Conservation (phyloP, 1,140 invertebrate species). For the Schlechtendalia chinensis region DNA sequence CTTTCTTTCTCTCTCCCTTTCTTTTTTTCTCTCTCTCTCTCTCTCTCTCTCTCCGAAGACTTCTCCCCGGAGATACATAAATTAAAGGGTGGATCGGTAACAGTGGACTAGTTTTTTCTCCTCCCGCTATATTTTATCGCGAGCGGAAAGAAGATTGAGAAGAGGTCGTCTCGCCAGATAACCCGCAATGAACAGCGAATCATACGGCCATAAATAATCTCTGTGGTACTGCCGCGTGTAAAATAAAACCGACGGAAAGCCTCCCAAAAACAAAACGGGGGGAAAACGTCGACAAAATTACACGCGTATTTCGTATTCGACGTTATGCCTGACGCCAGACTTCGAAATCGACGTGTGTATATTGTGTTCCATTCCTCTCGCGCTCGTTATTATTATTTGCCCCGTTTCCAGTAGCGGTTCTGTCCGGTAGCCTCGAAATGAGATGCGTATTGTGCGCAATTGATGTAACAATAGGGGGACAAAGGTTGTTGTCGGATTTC, state of each 20-base stretch:
- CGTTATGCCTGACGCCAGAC: too few relatives aligned
- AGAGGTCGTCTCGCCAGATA: conserved; percentile 34
- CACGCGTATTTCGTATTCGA: too few relatives aligned
- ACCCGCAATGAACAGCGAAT: conserved; percentile 47
- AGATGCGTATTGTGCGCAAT: too few relatives aligned
- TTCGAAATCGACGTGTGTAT: too few relatives aligned
- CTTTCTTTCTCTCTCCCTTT: neutral
- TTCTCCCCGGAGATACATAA: conserved; percentile 37
- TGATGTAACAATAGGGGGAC: too few relatives aligned
- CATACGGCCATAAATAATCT: conserved; percentile 45
- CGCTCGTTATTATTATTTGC: too few relatives aligned
- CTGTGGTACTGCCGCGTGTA: neutral
- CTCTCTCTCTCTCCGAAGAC: neutral
- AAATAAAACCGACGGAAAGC: conserved; percentile 1
- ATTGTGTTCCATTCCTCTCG: too few relatives aligned
- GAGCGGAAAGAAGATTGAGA: conserved; percentile 20
- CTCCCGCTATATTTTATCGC: neutral
- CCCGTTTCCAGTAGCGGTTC: too few relatives aligned
- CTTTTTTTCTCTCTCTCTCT: neutral
- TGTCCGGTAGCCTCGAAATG: too few relatives aligned
- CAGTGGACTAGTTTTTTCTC: conserved; percentile 30
- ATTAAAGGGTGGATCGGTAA: conserved; percentile 23
- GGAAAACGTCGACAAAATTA: too few relatives aligned
- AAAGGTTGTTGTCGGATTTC: too few relatives aligned
- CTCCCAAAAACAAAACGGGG: neutral